Percentiles rank a stretch among this genome's conserved stretches.
These are phyloP conservation scores for Petrosia ficiformis DNA, from an alignment of 37 sponge, comb jelly and placozoan genomes.

Conservation along the genomic window DNA sequence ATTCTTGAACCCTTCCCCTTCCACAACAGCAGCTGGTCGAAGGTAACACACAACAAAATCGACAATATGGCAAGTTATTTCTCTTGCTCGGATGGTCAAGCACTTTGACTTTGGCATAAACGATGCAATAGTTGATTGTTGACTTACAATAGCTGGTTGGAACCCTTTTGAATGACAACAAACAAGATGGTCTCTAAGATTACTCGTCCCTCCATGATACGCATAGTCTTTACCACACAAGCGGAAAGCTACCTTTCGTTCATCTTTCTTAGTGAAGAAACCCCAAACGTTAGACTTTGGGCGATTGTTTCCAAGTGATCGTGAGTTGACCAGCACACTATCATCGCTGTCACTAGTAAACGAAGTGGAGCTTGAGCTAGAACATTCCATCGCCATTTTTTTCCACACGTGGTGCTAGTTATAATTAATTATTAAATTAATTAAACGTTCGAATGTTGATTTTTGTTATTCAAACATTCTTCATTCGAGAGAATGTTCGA, in stretches of 20 bases:
- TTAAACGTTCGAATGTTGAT: no score
- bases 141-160: background rate
- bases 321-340: no score
- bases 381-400: no score
- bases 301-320: no score
- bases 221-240: background rate
- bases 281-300: conserved; percentile 9
- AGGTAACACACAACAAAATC: conserved; percentile 4
- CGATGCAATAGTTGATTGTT: background rate
- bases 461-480: no score
- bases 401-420: no score
- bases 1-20: background rate
- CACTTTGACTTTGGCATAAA: background rate
- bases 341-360: background rate
- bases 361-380: background rate
- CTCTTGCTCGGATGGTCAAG: background rate
- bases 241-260: background rate
- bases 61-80: conserved; percentile 12
- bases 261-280: background rate
- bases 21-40: conserved; percentile 1
- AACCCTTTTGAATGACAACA: background rate
- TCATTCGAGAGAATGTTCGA: no score
- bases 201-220: conserved; percentile 11
- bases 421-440: no score
- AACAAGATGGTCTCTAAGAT: conserved; percentile 11